phyloP scores from a whole-genome alignment of 2,113 vertebrate species.

The Psettodes erumei region DNA sequence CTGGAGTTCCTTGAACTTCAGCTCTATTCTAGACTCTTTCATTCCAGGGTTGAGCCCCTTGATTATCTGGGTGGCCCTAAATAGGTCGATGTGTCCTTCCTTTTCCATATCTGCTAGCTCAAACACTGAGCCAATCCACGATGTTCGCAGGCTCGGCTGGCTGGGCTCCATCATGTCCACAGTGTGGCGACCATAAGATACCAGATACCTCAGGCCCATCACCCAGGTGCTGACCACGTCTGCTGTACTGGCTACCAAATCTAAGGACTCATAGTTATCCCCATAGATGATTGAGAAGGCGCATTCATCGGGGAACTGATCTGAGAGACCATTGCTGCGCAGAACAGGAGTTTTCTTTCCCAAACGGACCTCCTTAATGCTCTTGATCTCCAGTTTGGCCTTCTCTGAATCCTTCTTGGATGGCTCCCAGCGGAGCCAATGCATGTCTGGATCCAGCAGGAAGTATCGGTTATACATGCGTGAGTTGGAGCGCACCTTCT shows the following conservation, averaged over 20 bases:
- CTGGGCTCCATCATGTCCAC: slow-evolving; percentile 83
- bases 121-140: slow-evolving; percentile 91
- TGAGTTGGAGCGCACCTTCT: slow-evolving; percentile 94
- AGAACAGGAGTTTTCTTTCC: slow-evolving; percentile 93
- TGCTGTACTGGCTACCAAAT: slow-evolving; percentile 89
- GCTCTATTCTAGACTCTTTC: slow-evolving; percentile 89
- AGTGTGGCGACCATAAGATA: slow-evolving; percentile 90
- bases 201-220: slow-evolving; percentile 92
- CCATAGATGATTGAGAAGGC: slow-evolving; percentile 95
- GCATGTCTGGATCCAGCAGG: slow-evolving; percentile 90
- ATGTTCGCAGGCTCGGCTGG: slow-evolving; percentile 88
- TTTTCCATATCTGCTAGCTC: slow-evolving; percentile 88
- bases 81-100: slow-evolving; percentile 85
- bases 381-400: slow-evolving; percentile 93
- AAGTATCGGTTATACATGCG: slow-evolving; percentile 96
- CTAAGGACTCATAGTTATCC: slow-evolving; percentile 94
- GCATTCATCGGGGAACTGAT: slow-evolving; percentile 93
- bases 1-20: slow-evolving; percentile 94
- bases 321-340: slow-evolving; percentile 91
- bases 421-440: slow-evolving; percentile 91
- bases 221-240: slow-evolving; percentile 94
- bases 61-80: slow-evolving; percentile 90
- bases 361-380: slow-evolving; percentile 91
- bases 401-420: slow-evolving; percentile 95
- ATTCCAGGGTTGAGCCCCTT: slow-evolving; percentile 92